Conservation (phyloP, 2,888 invertebrate genomes). For the Drosophila subquinaria region DNA sequence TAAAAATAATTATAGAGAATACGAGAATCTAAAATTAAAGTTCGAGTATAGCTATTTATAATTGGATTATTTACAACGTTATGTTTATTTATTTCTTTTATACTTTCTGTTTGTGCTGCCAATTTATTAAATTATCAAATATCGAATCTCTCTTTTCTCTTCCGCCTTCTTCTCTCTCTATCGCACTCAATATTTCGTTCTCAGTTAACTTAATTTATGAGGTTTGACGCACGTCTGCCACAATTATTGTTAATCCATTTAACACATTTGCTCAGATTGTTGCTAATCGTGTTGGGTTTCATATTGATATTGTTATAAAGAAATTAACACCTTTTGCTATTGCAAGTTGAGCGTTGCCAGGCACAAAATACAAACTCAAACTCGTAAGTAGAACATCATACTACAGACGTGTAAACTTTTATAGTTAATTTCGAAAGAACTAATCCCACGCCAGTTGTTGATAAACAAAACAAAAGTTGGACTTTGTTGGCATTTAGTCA, state of each 20-base stretch:
- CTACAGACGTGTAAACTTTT: slow-evolving; percentile 4
- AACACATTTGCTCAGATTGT: slow-evolving; percentile 57
- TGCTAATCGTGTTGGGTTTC: slow-evolving; percentile 59
- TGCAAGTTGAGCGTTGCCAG: slow-evolving; percentile 41
- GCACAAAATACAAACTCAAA: slow-evolving; percentile 10
- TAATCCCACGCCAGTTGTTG: slow-evolving; percentile 30
- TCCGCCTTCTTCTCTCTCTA: not conserved
- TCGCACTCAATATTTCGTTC: not conserved
- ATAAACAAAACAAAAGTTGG: slow-evolving; percentile 49
- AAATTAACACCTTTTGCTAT: slow-evolving; percentile 66
- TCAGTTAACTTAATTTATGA: slow-evolving; percentile 35
- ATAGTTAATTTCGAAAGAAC: slow-evolving; percentile 16
- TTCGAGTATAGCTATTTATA: not conserved
- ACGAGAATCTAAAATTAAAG: not conserved
- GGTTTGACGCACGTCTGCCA: slow-evolving; percentile 46
- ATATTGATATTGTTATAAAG: slow-evolving; percentile 50
- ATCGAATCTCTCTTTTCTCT: not conserved
- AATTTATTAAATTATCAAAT: slow-evolving; percentile 11
- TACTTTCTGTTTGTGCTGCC: slow-evolving; percentile 7
- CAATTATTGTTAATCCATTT: slow-evolving; percentile 60
- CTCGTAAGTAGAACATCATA: slow-evolving; percentile 9
- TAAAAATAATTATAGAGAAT: not conserved
- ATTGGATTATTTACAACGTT: not conserved
- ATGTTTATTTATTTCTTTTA: slow-evolving; percentile 4
- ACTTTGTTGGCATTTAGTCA: slow-evolving; percentile 29